phyloP scores from a whole-genome alignment of 2,797 vertebrate genomes.

The Pipistrellus nathusii region DNA sequence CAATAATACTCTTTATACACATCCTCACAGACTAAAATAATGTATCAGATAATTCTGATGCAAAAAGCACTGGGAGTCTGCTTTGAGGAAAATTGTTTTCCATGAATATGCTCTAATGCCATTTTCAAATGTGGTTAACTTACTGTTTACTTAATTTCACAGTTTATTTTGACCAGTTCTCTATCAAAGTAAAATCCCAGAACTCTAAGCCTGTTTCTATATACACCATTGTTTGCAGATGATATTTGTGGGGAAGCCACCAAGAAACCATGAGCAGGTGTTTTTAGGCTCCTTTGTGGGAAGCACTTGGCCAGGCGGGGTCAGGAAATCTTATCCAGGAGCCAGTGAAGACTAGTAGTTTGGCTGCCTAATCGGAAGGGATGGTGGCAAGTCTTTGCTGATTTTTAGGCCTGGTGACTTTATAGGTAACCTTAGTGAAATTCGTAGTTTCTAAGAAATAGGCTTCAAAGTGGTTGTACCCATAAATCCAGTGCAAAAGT shows the following conservation, averaged over 20 bases:
- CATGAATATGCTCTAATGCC: background rate
- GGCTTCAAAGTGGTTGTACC: background rate
- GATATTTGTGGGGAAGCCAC: background rate
- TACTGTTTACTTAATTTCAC: slow-evolving; percentile 30
- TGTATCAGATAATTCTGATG: slow-evolving; percentile 42
- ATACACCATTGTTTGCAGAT: background rate
- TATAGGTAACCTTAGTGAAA: slow-evolving; percentile 3
- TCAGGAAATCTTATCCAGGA: background rate
- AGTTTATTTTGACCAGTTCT: slow-evolving; percentile 29
- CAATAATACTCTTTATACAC: background rate
- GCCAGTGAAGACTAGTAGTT: background rate
- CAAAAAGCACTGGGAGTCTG: background rate
- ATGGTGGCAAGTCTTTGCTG: background rate
- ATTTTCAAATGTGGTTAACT: slow-evolving; percentile 39
- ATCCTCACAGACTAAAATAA: slow-evolving; percentile 49
- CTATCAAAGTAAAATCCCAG: slow-evolving; percentile 2
- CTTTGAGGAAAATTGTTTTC: slow-evolving; percentile 12
- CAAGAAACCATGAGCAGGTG: background rate
- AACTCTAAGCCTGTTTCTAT: background rate
- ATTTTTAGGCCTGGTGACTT: background rate
- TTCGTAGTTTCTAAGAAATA: background rate
- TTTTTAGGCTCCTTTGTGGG: background rate
- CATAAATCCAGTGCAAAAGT: background rate
- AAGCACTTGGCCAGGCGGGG: background rate
- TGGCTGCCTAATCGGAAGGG: background rate